These are phyloP conservation scores for Mohoua ochrocephala DNA, from an alignment of 2,113 vertebrate species.

Conservation along the genomic window DNA sequence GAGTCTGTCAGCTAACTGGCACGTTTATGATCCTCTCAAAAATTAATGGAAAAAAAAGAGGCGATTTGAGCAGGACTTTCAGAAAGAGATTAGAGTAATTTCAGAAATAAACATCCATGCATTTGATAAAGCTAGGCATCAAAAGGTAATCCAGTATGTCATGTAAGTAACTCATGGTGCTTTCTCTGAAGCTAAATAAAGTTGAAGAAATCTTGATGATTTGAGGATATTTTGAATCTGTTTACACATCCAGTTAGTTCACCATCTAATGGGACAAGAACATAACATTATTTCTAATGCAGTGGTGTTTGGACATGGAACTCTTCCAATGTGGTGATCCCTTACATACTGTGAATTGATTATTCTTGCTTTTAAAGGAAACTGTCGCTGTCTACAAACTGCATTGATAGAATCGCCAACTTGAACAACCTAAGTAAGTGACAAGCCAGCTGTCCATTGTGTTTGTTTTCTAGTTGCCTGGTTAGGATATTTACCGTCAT, in stretches of 20 bases:
- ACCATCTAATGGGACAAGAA: not conserved
- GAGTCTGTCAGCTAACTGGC: not conserved
- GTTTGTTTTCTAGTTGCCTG: conserved; percentile 17
- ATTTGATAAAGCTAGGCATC: not conserved
- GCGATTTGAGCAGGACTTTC: not conserved
- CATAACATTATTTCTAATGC: not conserved
- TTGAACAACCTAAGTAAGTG: conserved; percentile 92
- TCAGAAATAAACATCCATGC: not conserved
- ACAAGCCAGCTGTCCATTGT: not conserved
- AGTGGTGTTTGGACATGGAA: not conserved
- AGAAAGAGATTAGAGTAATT: not conserved
- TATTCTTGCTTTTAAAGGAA: conserved; percentile 78
- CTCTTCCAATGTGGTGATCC: not conserved
- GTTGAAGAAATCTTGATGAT: not conserved
- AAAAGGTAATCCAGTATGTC: not conserved
- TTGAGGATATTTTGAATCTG: not conserved
- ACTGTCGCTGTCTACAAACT: conserved; percentile 93
- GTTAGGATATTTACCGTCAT: not conserved
- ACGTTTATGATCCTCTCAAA: not conserved
- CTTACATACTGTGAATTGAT: conserved; percentile 30
- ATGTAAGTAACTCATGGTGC: not conserved
- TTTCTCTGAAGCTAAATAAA: not conserved
- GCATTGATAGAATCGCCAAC: conserved; percentile 97
- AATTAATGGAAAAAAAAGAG: not conserved
- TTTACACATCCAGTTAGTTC: not conserved